phyloP scores from a whole-genome alignment of 2,113 vertebrate species.

The Suricata suricatta region DNA sequence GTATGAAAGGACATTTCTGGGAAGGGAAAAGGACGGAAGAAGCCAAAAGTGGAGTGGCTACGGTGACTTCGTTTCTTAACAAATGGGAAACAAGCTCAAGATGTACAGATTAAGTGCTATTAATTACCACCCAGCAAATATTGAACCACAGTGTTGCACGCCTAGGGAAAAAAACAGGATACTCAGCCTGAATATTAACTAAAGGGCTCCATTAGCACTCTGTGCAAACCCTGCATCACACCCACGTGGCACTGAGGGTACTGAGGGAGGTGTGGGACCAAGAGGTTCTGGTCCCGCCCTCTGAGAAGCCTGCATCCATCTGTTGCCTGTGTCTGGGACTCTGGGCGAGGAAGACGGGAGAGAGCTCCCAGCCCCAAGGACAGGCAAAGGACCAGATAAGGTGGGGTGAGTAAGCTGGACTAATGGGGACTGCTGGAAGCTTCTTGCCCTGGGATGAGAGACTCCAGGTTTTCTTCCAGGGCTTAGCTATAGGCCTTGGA shows the following conservation, averaged over 20 bases:
- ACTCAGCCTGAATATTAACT: constrained; percentile 75
- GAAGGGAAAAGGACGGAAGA: neutral
- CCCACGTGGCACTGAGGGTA: neutral
- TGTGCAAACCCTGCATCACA: constrained; percentile 64
- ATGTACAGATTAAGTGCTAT: constrained; percentile 84
- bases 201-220: constrained; percentile 78
- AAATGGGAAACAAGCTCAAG: constrained; percentile 83
- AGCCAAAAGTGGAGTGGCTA: constrained; percentile 47
- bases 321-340: neutral
- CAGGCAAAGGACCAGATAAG: neutral
- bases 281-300: neutral
- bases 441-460: neutral
- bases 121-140: constrained; percentile 86
- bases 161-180: constrained; percentile 67
- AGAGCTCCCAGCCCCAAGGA: neutral
- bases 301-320: neutral
- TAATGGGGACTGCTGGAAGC: accelerated
- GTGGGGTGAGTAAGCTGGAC: accelerated
- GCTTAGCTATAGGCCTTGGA: too few species aligned
- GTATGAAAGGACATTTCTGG: constrained; percentile 2
- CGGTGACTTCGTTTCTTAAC: constrained; percentile 76
- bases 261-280: accelerated
- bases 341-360: neutral
- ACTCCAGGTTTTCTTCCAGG: neutral
- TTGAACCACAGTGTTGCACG: constrained; percentile 77